Conservation (phyloP, 2,888 invertebrate genomes). For the Empis stercorea region DNA sequence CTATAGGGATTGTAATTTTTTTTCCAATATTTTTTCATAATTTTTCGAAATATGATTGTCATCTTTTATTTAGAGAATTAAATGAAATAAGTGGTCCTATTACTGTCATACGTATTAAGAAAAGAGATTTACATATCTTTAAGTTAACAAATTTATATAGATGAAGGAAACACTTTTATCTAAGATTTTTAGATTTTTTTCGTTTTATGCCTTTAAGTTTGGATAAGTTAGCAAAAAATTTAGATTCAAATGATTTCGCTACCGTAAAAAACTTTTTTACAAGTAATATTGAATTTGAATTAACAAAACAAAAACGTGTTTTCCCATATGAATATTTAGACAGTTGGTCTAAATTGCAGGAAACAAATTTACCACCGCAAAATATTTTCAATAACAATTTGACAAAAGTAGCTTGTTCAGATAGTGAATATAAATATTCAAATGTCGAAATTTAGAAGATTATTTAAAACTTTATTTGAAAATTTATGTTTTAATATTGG, state of each 20-base stretch:
- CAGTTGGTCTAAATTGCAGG: not conserved
- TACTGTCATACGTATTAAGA: too few relatives aligned
- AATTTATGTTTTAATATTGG: conserved; percentile 21
- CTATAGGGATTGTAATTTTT: too few relatives aligned
- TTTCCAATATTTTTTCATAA: too few relatives aligned
- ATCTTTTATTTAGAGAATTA: too few relatives aligned
- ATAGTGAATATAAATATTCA: not conserved
- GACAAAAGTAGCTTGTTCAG: not conserved
- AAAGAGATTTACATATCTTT: not conserved
- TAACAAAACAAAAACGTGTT: not conserved
- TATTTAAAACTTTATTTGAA: too few relatives aligned
- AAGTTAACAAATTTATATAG: not conserved
- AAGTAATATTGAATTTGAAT: not conserved
- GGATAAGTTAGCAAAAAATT: not conserved
- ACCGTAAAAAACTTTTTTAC: not conserved
- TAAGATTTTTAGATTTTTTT: not conserved
- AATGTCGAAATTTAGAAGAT: conserved; percentile 5
- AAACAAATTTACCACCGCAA: not conserved
- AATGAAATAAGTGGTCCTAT: too few relatives aligned
- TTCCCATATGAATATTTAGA: not conserved
- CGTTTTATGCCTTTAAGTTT: not conserved
- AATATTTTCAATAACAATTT: not conserved
- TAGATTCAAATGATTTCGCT: not conserved
- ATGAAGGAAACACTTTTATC: not conserved
- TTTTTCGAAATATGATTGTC: too few relatives aligned